phyloP scores from a whole-genome alignment of 2,888 invertebrate genomes.

The Palloptera scutellata region DNA sequence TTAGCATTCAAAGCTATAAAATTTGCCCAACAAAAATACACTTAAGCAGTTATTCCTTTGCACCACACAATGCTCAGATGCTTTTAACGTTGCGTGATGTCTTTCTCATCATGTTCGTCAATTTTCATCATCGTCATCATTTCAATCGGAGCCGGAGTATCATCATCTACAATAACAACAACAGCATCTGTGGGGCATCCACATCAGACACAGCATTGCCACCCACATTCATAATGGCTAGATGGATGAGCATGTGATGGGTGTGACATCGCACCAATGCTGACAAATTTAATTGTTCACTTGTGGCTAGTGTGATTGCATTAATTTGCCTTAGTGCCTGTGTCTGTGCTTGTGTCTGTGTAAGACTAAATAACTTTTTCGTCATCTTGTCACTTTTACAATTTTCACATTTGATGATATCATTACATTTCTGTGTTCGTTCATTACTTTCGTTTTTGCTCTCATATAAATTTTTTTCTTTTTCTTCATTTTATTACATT shows the following conservation, averaged over 20 bases:
- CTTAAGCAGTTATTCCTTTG: too few species aligned
- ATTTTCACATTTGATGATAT: conserved; percentile 1
- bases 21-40: too few species aligned
- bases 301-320: neutral
- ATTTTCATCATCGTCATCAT: too few species aligned
- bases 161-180: too few species aligned
- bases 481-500: neutral
- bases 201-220: neutral
- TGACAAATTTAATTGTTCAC: neutral
- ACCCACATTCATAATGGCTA: neutral
- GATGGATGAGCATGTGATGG: neutral
- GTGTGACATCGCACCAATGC: neutral
- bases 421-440: neutral
- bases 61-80: too few species aligned
- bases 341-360: neutral
- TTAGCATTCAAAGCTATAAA: too few species aligned
- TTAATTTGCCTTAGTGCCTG: neutral
- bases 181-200: neutral
- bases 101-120: too few species aligned
- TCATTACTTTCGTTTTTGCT: neutral
- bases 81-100: too few species aligned
- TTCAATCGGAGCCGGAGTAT: too few species aligned
- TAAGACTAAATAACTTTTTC: neutral
- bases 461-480: neutral
- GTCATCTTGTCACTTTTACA: neutral